Percentiles rank a stretch among this genome's conserved stretches.
These are phyloP conservation scores for Typhlichthys subterraneus DNA, from an alignment of 2,797 vertebrate species.

Conservation along the genomic window DNA sequence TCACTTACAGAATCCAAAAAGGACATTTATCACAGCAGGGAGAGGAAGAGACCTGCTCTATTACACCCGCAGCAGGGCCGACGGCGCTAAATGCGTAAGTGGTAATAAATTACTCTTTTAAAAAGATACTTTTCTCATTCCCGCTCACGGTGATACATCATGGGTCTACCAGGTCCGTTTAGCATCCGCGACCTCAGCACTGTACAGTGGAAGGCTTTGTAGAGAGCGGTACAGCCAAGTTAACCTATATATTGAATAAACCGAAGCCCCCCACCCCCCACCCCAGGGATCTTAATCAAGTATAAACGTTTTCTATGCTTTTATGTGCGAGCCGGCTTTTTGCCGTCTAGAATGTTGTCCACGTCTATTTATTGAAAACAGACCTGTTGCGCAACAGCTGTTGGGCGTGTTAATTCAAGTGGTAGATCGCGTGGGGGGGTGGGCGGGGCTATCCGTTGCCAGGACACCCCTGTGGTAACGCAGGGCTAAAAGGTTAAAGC, in stretches of 20 bases:
- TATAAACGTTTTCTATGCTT: slow-evolving; percentile 31
- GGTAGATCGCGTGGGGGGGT: slow-evolving; percentile 51
- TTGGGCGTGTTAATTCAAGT: slow-evolving; percentile 57
- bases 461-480: slow-evolving; percentile 57
- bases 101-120: slow-evolving; percentile 59
- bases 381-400: slow-evolving; percentile 59
- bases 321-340: slow-evolving; percentile 13
- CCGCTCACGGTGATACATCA: slow-evolving; percentile 48
- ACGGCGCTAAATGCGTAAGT: slow-evolving; percentile 45
- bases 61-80: slow-evolving; percentile 48
- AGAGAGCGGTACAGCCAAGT: slow-evolving; percentile 35
- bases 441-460: slow-evolving; percentile 44
- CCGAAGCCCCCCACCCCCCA: background rate
- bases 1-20: slow-evolving; percentile 57
- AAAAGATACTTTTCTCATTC: slow-evolving; percentile 41
- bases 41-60: slow-evolving; percentile 59
- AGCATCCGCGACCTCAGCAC: slow-evolving; percentile 2
- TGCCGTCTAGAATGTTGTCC: slow-evolving; percentile 48
- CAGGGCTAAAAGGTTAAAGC: slow-evolving; percentile 77
- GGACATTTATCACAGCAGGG: slow-evolving; percentile 64
- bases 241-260: background rate
- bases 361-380: slow-evolving; percentile 62
- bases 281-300: slow-evolving; percentile 40
- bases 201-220: slow-evolving; percentile 23
- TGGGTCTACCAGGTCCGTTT: slow-evolving; percentile 15